Conservation (phyloP, 1,140 invertebrate species). For the Neodiprion fabricii region DNA sequence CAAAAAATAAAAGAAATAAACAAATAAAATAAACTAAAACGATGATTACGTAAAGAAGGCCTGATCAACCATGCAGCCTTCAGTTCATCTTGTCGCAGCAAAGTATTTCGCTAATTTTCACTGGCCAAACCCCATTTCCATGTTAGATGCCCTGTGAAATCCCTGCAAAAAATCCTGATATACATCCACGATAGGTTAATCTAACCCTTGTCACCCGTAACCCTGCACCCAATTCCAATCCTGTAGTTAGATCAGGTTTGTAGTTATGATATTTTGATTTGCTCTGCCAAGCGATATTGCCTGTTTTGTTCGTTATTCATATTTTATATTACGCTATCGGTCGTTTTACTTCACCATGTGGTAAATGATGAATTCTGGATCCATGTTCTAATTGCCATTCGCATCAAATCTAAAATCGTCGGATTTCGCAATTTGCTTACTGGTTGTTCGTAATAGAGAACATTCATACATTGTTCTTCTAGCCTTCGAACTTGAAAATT, state of each 20-base stretch:
- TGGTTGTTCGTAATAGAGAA: too few species aligned
- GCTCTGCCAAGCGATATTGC: slow-evolving; percentile 12
- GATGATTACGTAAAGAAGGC: slow-evolving; percentile 31
- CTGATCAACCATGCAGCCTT: slow-evolving; percentile 54
- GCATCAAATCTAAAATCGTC: too few species aligned
- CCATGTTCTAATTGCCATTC: too few species aligned
- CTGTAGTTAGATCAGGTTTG: slow-evolving; percentile 17
- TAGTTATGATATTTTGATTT: slow-evolving; percentile 8
- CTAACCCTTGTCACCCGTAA: slow-evolving; percentile 28
- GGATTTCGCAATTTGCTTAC: too few species aligned
- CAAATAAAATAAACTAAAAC: not conserved
- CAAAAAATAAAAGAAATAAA: not conserved
- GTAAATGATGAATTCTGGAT: too few species aligned
- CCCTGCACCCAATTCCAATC: slow-evolving; percentile 14
- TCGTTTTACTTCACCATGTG: too few species aligned
- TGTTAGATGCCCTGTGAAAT: slow-evolving; percentile 13
- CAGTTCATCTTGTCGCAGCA: slow-evolving; percentile 30
- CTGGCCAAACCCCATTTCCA: slow-evolving; percentile 14
- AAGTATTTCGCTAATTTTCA: slow-evolving; percentile 12
- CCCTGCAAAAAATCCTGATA: slow-evolving; percentile 21
- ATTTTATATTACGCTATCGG: too few species aligned
- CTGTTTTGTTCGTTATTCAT: not conserved
- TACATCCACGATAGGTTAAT: slow-evolving; percentile 24
- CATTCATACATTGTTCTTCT: too few species aligned
- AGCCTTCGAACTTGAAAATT: too few species aligned